Conservation (phyloP, 2,888 invertebrate species). For the Suillia variegata region DNA sequence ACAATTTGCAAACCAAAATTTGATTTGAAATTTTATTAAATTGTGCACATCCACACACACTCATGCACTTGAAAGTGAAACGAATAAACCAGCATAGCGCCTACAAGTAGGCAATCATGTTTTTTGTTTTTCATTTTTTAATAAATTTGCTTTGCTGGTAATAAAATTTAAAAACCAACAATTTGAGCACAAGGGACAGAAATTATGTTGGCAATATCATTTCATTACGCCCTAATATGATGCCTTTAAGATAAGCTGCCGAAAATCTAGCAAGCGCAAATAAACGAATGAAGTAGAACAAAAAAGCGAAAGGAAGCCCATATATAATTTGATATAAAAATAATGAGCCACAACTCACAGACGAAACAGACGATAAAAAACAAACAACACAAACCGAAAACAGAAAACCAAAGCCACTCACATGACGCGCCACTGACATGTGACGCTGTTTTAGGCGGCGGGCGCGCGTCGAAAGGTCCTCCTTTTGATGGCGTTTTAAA, state of each 20-base stretch:
- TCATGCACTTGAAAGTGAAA: background rate
- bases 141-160: too few species aligned
- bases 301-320: too few species aligned
- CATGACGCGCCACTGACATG: background rate
- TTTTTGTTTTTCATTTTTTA: too few species aligned
- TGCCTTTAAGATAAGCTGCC: background rate
- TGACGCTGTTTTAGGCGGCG: background rate
- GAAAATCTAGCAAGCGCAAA: too few species aligned
- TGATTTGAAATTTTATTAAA: background rate
- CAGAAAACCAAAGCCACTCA: background rate
- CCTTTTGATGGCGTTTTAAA: constrained; percentile 16
- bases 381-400: background rate
- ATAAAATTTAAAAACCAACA: too few species aligned
- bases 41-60: background rate
- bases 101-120: background rate
- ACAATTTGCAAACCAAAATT: background rate
- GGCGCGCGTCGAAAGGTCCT: background rate
- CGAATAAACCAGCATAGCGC: background rate
- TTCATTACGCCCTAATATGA: constrained; percentile 3
- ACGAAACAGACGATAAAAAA: too few species aligned
- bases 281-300: too few species aligned
- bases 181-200: too few species aligned
- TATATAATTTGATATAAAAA: background rate
- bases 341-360: background rate
- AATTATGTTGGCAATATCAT: background rate